These are phyloP conservation scores for Lepidocolaptes lacrymiger DNA, from an alignment of 2,797 vertebrate genomes.

Conservation along the genomic window DNA sequence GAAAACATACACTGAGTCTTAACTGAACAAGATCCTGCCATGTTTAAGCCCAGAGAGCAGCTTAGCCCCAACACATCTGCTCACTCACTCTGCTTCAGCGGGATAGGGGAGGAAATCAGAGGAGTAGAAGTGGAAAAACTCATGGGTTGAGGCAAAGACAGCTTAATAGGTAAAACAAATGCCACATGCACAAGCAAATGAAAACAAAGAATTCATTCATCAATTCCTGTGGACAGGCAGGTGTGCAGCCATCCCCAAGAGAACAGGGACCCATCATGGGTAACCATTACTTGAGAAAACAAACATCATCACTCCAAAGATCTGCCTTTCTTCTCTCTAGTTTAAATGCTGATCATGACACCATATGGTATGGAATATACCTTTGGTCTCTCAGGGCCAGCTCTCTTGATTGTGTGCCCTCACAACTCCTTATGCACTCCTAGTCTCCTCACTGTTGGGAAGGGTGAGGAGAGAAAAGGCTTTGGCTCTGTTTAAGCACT, in stretches of 20 bases:
- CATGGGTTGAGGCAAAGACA: neutral
- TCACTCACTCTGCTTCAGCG: fast-evolving
- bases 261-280: fast-evolving
- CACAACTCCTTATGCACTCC: neutral
- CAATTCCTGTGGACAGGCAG: neutral
- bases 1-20: neutral
- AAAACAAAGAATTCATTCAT: neutral
- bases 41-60: neutral
- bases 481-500: neutral
- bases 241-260: neutral
- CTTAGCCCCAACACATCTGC: neutral
- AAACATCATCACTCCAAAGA: neutral
- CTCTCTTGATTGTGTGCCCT: neutral
- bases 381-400: neutral
- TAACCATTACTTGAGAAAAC: neutral
- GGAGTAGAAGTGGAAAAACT: neutral
- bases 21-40: neutral
- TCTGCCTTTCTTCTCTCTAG: neutral
- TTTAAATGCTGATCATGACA: neutral
- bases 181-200: neutral
- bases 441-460: neutral
- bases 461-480: neutral
- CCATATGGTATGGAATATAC: neutral
- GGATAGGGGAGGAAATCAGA: neutral
- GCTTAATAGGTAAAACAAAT: neutral